Base-by-base conservation (phyloP, 2,797 vertebrate genomes). In the Cyclura pinguis region DNA sequence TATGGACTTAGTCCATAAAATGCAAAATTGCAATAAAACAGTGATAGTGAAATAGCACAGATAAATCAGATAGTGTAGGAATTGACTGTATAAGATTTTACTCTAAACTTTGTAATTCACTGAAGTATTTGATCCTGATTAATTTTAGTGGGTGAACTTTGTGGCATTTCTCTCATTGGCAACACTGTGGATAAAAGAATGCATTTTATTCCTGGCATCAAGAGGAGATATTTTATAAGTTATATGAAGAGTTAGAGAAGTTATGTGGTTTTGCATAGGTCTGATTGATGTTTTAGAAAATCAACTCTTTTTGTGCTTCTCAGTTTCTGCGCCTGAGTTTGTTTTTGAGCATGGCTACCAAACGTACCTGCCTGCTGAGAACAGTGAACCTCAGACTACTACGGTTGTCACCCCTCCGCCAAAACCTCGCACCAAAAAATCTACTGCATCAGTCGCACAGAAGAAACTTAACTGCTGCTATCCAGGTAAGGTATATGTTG, bases 321-420 rank as follows among this genome's bases (percentile, higher is more conserved):
- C 73, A 99, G 98, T 98, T 93, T 97, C 98, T 91, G 97, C 97
- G 59, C 95, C 98, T 8, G 98, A 98, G 94, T 98, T 98, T 95
- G 98, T 99, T 67, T 98, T 99, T 90, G 98, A 98, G 95, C 98
- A 99, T 92, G 97, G 98, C 38, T 98, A 98, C 95, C 99, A 99
- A 96, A 97, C 98, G 0, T 99, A 98, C 24, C 95, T 98, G 29
- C 96, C 98, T 83, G 98, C 97, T 35, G 98, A 98, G 59, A 97
- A 97, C 91, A 98, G 96, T 12, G 98, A 98, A 96, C 97, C 97
- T 93, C 97, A 98, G 93, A 94, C 97, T 78, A 86, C 97, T 38
- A 90, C 96, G 0, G 12, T 96, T 0, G 57, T 97, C 89, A 89
- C 97, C 0, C 96, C 98, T 88, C 96, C 98, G 0, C 97, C 97